Percentiles rank a stretch among this genome's conserved stretches.
Conservation (phyloP, 1,140 invertebrate species). For the Drosophila kikkawai region DNA sequence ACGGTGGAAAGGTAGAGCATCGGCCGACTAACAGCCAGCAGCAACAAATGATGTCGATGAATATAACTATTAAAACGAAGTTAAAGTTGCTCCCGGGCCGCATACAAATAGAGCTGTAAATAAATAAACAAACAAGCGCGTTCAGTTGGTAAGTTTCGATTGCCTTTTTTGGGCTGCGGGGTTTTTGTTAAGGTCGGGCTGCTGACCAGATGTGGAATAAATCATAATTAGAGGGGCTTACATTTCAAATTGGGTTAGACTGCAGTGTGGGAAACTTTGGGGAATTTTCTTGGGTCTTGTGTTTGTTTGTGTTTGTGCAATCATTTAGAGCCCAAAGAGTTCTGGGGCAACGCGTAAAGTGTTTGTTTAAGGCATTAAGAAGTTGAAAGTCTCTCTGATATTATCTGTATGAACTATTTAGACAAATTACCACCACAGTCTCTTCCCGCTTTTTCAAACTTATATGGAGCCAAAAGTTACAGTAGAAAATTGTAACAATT, state of each 20-base stretch:
- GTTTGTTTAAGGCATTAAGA: constrained; percentile 21
- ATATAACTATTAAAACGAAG: constrained; percentile 51
- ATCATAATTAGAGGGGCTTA: constrained; percentile 42
- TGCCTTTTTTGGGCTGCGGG: constrained; percentile 18
- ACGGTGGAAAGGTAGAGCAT: constrained; percentile 51
- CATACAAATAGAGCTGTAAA: constrained; percentile 66
- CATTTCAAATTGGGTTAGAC: constrained; percentile 37
- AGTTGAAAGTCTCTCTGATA: neutral
- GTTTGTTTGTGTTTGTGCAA: constrained; percentile 10
- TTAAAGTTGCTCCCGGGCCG: constrained; percentile 40
- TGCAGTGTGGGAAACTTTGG: constrained; percentile 23
- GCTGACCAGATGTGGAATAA: constrained; percentile 33
- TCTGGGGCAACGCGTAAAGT: constrained; percentile 9
- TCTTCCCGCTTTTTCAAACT: no score
- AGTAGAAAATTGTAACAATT: neutral
- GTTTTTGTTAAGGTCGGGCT: constrained; percentile 14
- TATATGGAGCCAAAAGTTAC: no score
- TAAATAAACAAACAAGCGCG: constrained; percentile 30
- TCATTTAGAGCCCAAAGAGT: constrained; percentile 19
- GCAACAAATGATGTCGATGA: constrained; percentile 39
- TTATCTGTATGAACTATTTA: neutral
- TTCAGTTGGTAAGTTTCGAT: constrained; percentile 34
- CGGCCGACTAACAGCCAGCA: constrained; percentile 40
- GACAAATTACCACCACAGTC: neutral
- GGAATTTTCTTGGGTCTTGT: neutral